Percentiles rank a stretch among this genome's conserved stretches.
phyloP scores from a whole-genome alignment of 2,888 invertebrate species.

The Lampropteryx suffumata region DNA sequence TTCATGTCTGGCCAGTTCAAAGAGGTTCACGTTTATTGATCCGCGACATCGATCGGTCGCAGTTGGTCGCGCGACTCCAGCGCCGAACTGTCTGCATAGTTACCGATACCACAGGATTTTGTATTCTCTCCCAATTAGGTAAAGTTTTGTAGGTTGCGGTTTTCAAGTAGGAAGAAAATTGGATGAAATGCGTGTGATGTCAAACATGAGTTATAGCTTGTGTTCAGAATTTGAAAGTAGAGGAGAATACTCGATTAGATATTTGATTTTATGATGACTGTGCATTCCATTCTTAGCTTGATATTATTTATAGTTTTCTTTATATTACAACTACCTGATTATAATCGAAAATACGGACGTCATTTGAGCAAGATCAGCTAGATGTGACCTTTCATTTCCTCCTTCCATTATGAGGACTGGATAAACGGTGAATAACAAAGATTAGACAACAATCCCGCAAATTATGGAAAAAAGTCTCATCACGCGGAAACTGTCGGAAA shows the following conservation, averaged over 20 bases:
- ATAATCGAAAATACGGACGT: background rate
- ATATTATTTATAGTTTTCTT: too few relatives aligned
- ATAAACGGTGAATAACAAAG: constrained; percentile 14
- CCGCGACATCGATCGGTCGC: constrained; percentile 12
- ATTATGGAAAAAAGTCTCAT: constrained; percentile 25
- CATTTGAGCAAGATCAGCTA: background rate
- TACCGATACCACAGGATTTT: constrained; percentile 10
- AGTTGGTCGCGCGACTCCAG: background rate
- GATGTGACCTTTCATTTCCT: constrained; percentile 9
- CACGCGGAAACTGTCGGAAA: constrained; percentile 27
- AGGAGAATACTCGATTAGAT: too few relatives aligned
- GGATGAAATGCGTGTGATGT: background rate
- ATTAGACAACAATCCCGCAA: constrained; percentile 24
- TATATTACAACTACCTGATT: too few relatives aligned
- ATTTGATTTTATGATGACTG: too few relatives aligned
- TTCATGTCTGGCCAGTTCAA: constrained; percentile 4
- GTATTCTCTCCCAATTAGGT: constrained; percentile 2
- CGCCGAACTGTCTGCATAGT: constrained; percentile 1
- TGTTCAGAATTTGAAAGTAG: too few relatives aligned
- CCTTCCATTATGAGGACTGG: background rate
- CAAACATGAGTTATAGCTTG: background rate
- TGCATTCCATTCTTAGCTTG: too few relatives aligned
- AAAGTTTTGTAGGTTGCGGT: constrained; percentile 9
- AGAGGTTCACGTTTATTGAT: constrained; percentile 8
- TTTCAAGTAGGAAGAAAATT: constrained; percentile 5